Base-by-base conservation (phyloP, 2,797 vertebrate species). In the Gadopsis marmoratus region DNA sequence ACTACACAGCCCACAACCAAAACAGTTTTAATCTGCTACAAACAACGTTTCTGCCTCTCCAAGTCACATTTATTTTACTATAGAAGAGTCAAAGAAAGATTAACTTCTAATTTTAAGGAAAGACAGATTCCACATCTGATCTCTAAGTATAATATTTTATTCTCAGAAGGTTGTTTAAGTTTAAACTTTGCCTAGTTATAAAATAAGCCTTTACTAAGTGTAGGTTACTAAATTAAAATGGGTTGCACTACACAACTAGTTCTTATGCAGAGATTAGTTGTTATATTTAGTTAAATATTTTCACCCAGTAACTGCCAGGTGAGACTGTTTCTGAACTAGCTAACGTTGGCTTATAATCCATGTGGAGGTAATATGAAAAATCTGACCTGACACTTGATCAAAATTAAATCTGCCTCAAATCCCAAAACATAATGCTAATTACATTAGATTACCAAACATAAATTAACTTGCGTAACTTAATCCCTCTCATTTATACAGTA, bases 1-100 rank as follows among this genome's bases (percentile, higher is more conserved):
- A 62, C 50, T 54, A 23, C 62, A 12, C 26, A 54, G 47, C 37
- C 21, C 53, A 73, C 50, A 74, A 50, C 41, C n/a, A 47, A 54
- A 71, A 51, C 45, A 0, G 21, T 65, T 61, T 41, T 35, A 41
- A 60, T 55, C 62, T 58, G 23, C 21, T 50, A 48, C 47, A 61
- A 61, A 76, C 58, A 72, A 31, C 54, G 14, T 61, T 75, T 60
- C 43, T 59, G 29, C 14, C 9, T 70, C 51, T 59, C 21, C 9
- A 14, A 51, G 35, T 69, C 37, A 71, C 12, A 45, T 51, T 67
- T 62, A 43, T 12, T 54, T 26, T 41, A 7, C 6, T 54, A 41
- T 41, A 63, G 9, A 70, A 16, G 23, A 9, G 70, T 71, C 37
- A 47, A 58, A 77, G 13, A 29, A 35, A 23, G 10, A 68, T 72